These are phyloP conservation scores for Adela reaumurella DNA, from an alignment of 2,888 invertebrate genomes.

Conservation along the genomic window DNA sequence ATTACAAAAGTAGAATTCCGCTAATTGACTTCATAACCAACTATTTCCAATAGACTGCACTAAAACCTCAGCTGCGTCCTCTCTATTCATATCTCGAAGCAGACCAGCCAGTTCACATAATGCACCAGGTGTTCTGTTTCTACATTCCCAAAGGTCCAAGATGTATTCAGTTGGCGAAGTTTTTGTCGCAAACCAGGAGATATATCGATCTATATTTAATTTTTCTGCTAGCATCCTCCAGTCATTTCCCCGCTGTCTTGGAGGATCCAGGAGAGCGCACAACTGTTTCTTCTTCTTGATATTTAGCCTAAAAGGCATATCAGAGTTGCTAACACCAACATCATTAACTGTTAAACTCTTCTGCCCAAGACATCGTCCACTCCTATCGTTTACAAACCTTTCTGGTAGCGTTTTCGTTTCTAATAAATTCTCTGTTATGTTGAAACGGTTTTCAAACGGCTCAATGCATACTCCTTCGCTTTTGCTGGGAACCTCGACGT, in stretches of 20 bases:
- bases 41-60: conserved; percentile 54
- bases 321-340: conserved; percentile 33
- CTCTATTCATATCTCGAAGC: conserved; percentile 70
- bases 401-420: background rate
- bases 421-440: conserved; percentile 3
- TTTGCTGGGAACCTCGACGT: background rate
- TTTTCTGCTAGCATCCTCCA: conserved; percentile 85
- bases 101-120: conserved; percentile 71
- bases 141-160: conserved; percentile 83
- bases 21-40: conserved; percentile 34
- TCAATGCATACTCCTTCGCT: background rate
- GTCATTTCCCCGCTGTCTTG: conserved; percentile 77
- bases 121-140: conserved; percentile 68
- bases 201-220: conserved; percentile 80
- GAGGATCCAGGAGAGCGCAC: conserved; percentile 62
- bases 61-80: conserved; percentile 61
- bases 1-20: too few species aligned
- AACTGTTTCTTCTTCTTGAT: conserved; percentile 24
- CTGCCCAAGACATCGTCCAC: conserved; percentile 13
- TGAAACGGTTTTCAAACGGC: background rate
- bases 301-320: conserved; percentile 35
- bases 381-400: conserved; percentile 3
- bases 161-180: conserved; percentile 86
- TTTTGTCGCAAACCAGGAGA: conserved; percentile 86
- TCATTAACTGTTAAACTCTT: conserved; percentile 32